Conservation (phyloP, 2,113 vertebrate species). For the Lichenostomus cassidix region DNA sequence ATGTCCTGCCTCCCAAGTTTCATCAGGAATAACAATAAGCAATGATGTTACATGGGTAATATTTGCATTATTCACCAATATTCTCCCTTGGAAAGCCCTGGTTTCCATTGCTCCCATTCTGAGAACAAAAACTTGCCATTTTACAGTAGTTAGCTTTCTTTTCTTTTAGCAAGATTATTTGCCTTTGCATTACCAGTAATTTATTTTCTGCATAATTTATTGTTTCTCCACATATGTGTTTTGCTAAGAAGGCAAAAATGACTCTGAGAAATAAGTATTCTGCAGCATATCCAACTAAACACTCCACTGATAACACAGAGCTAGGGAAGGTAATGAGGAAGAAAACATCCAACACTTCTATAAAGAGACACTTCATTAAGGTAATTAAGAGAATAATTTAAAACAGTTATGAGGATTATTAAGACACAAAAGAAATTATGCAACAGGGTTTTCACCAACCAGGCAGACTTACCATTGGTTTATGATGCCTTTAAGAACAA, state of each 20-base stretch:
- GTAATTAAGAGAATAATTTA: conserved; percentile 29
- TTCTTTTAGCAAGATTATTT: background rate
- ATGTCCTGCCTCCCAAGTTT: background rate
- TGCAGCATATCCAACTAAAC: background rate
- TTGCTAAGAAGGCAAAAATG: background rate
- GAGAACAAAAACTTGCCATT: background rate
- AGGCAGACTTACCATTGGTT: background rate
- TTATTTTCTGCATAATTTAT: background rate
- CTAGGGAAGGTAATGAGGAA: background rate
- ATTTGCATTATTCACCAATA: background rate
- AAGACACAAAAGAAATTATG: conserved; percentile 28
- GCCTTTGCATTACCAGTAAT: background rate
- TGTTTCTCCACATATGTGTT: background rate
- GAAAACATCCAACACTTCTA: background rate
- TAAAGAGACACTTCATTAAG: conserved; percentile 45
- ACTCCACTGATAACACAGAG: background rate
- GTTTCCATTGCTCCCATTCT: background rate
- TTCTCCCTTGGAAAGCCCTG: background rate
- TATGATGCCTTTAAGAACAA: conserved; percentile 3
- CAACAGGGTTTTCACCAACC: background rate
- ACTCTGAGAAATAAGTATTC: background rate
- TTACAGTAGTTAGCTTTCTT: background rate
- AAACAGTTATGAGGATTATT: conserved; percentile 17
- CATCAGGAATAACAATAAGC: background rate
- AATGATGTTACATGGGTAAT: background rate